These are phyloP conservation scores for Drosophila cardini DNA, from an alignment of 1,140 invertebrate genomes.

Conservation along the genomic window DNA sequence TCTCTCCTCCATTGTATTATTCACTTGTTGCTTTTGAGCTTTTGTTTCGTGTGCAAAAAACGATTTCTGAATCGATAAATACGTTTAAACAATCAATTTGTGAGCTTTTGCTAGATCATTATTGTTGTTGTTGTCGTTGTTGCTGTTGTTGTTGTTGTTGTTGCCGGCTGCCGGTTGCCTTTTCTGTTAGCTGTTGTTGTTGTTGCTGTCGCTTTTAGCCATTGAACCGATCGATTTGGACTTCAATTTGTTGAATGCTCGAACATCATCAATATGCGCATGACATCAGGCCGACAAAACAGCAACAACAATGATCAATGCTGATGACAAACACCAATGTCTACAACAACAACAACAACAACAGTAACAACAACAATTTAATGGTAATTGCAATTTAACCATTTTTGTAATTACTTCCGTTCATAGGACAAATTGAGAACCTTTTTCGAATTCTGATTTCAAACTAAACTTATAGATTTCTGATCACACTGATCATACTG, in stretches of 20 bases:
- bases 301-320: slow-evolving; percentile 34
- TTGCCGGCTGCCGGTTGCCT: slow-evolving; percentile 35
- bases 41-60: slow-evolving; percentile 48
- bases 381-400: slow-evolving; percentile 74
- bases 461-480: neutral
- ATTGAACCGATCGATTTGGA: slow-evolving; percentile 39
- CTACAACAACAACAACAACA: slow-evolving; percentile 19
- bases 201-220: slow-evolving; percentile 30
- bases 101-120: slow-evolving; percentile 29
- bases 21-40: slow-evolving; percentile 27
- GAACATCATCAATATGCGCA: slow-evolving; percentile 46
- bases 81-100: slow-evolving; percentile 67
- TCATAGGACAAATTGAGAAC: slow-evolving; percentile 38
- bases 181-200: slow-evolving; percentile 43
- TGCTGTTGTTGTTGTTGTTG: slow-evolving; percentile 17
- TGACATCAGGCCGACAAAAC: slow-evolving; percentile 68
- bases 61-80: slow-evolving; percentile 76
- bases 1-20: neutral
- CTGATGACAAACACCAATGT: slow-evolving; percentile 48
- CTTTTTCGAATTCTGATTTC: slow-evolving; percentile 11
- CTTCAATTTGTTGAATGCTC: slow-evolving; percentile 11
- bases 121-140: slow-evolving; percentile 26
- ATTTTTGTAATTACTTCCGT: slow-evolving; percentile 78
- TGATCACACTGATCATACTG: neutral
- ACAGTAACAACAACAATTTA: slow-evolving; percentile 38